Conservation (phyloP, 1,140 invertebrate genomes). For the Chrysomallon squamiferum region DNA sequence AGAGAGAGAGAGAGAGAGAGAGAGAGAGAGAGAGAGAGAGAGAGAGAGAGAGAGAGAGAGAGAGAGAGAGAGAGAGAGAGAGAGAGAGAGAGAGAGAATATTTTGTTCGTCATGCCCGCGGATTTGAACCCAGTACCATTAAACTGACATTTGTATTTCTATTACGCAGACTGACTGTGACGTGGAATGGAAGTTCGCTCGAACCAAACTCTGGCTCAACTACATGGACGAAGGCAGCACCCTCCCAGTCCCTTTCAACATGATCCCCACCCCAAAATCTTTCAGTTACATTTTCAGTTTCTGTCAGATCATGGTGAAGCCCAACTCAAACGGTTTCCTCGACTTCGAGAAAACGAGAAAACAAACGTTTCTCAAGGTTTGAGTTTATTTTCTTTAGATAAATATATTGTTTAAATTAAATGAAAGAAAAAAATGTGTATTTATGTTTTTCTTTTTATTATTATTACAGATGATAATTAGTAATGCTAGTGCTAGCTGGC, state of each 20-base stretch:
- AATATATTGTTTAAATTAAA: background rate
- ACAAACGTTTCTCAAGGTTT: conserved; percentile 61
- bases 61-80: too few species aligned
- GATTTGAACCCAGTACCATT: too few species aligned
- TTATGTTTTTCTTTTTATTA: background rate
- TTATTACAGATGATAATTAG: too few species aligned
- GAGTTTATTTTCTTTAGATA: background rate
- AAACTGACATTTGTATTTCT: too few species aligned
- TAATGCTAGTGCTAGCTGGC: too few species aligned
- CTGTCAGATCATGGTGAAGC: conserved; percentile 24
- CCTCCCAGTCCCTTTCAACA: conserved; percentile 88
- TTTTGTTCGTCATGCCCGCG: too few species aligned
- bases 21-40: too few species aligned
- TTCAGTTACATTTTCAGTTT: conserved; percentile 49
- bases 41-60: too few species aligned
- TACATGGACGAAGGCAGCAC: conserved; percentile 92
- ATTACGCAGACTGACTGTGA: conserved; percentile 83
- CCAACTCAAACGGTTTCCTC: conserved; percentile 22
- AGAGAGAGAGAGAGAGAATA: too few species aligned
- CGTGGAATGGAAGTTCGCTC: conserved; percentile 92
- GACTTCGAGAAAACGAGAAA: conserved; percentile 41
- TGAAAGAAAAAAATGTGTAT: background rate
- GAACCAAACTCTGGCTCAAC: conserved; percentile 90
- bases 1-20: too few species aligned
- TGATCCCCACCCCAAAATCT: conserved; percentile 81